These are phyloP conservation scores for Petrocephalus zakoni DNA, from an alignment of 2,113 vertebrate genomes.

Conservation along the genomic window DNA sequence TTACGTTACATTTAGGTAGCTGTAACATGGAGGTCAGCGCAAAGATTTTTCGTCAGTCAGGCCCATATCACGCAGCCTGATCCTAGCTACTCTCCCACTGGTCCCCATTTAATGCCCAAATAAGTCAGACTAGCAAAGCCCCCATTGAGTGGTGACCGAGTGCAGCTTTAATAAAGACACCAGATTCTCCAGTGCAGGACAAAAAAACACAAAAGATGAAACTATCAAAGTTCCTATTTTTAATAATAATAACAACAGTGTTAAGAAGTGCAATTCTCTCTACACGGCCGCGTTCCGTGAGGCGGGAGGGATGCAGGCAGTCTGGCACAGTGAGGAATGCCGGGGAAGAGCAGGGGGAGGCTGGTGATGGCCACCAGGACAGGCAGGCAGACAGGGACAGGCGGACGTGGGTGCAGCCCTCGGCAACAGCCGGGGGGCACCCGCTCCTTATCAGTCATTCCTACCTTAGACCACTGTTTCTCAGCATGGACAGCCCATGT, in stretches of 20 bases:
- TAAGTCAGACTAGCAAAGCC: not conserved
- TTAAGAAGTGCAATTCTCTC: slow-evolving; percentile 24
- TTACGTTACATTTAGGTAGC: no score
- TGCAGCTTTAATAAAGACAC: no score
- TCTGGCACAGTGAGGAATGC: not conserved
- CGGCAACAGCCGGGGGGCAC: not conserved
- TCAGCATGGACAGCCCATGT: not conserved
- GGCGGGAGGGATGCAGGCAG: not conserved
- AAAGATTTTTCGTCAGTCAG: not conserved
- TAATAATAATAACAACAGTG: slow-evolving; percentile 15
- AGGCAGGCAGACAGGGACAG: not conserved
- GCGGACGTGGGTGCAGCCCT: not conserved
- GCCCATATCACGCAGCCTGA: not conserved
- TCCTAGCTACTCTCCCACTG: not conserved
- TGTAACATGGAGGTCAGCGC: not conserved
- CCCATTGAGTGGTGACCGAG: not conserved
- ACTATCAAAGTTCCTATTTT: slow-evolving; percentile 13
- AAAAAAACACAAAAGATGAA: not conserved
- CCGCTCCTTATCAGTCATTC: not conserved
- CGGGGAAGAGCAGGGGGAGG: not conserved
- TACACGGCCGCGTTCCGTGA: not conserved
- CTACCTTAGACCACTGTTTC: not conserved
- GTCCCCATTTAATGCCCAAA: not conserved
- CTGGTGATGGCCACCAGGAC: not conserved
- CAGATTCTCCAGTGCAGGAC: not conserved